Evolutionary conservation across 2,888 invertebrate species (phyloP), one percentile per base, ranked within the genome.

Genomic region (Steinernema hermaphroditum): DNA sequence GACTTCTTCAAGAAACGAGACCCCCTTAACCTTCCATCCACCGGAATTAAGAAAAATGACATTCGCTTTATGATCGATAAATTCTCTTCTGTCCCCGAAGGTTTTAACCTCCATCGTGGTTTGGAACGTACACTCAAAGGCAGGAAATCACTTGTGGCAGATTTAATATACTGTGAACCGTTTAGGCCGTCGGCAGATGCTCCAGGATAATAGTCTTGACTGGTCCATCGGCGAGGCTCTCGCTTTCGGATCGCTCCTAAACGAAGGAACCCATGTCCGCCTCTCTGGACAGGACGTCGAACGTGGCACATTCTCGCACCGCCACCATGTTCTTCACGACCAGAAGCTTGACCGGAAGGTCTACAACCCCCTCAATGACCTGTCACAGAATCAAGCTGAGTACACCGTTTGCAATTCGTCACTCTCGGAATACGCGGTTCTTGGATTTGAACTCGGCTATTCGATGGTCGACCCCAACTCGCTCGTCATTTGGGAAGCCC

Each of bases 171-270:
- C 12, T n/a, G n/a, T 12, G 19, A 34, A 50, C 29, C 2, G 0
- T 73, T 6, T 32, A 76, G 76, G 80, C 57, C 80, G 86, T 68
- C 77, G 77, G 14, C 80, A 83, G 54, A 86, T 86, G 86, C 44
- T 84, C 1, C 75, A 77, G 29, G 83, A 86, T 68, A 84, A 86
- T 74, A 73, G 91, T 34, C 92, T 92, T 37, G 97, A 99, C 90
- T 99, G 98, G 98, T 96, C 98, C 4, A 89, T 98, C 72, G 98
- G 92, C n/a, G 98, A 99, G 89, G 96, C 96, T 0, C 92, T 99
- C 91, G 96, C 98, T 0, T 97, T 96, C 86, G 98, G 98, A 6
- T 94, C 96, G 0, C 90, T 99, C 77, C 90, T 99, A 49, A 95
- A 95, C 88, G 97, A 99, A 87, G 97, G 85, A 78, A 92, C 94